Evolutionary conservation across 35 echinoderm and acorn worm species (phyloP).

Genomic region (Diadema setosum): DNA sequence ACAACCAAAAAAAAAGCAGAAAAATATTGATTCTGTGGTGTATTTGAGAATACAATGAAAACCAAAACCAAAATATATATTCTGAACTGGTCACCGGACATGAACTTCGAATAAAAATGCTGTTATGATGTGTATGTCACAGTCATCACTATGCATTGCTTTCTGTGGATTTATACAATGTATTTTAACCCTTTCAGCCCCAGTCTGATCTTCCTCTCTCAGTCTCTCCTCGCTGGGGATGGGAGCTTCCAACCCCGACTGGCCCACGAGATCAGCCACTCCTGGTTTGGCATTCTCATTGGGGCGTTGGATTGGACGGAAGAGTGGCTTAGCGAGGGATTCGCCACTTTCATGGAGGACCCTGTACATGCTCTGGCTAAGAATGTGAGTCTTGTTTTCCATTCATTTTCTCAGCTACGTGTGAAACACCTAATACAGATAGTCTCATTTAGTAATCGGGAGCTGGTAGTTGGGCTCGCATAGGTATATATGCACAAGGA

Average conservation of each 20-base stretch:
- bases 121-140: neutral
- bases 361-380: conserved; percentile 64
- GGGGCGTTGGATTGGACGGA: conserved; percentile 91
- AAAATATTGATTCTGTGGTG: too few species aligned
- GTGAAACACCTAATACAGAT: too few species aligned
- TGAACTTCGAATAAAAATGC: neutral
- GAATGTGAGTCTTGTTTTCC: conserved; percentile 33
- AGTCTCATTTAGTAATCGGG: too few species aligned
- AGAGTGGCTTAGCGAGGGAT: conserved; percentile 94
- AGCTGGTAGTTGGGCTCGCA: too few species aligned
- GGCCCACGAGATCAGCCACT: conserved; percentile 86
- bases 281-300: conserved; percentile 89
- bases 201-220: conserved; percentile 74
- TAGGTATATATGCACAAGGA: too few species aligned
- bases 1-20: too few species aligned
- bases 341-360: conserved; percentile 92
- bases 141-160: neutral
- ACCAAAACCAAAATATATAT: neutral
- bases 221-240: conserved; percentile 70
- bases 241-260: conserved; percentile 51
- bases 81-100: neutral
- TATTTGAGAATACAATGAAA: neutral
- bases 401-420: too few species aligned
- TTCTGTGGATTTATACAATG: neutral
- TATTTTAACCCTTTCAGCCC: conserved; percentile 31